Percentiles rank a stretch among this genome's conserved stretches.
Conservation (phyloP, 92 coral and sea anemone genomes). For the Umimayanthus kanabou region DNA sequence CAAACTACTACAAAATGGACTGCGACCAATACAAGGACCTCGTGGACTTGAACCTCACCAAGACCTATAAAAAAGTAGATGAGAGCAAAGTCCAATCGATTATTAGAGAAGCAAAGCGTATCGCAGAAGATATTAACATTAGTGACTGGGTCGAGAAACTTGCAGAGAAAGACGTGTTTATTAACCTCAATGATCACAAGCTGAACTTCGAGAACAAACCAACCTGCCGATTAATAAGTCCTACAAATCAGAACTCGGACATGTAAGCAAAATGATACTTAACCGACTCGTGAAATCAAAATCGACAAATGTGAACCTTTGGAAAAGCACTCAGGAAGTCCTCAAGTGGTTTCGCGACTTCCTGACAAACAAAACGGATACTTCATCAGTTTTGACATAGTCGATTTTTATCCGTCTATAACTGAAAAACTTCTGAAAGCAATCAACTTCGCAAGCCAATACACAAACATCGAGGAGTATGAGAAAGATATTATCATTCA, state of each 20-base stretch:
- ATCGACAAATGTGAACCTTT: background rate
- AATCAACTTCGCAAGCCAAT: constrained; percentile 34
- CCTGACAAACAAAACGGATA: background rate
- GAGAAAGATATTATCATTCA: constrained; percentile 17
- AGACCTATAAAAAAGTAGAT: background rate
- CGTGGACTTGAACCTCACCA: background rate
- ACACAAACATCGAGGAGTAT: background rate
- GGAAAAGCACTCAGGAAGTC: constrained; percentile 5
- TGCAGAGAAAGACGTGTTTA: constrained; percentile 25
- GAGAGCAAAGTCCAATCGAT: background rate
- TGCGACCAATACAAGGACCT: background rate
- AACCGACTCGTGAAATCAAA: background rate
- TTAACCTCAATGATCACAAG: constrained; percentile 2
- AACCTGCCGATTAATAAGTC: background rate
- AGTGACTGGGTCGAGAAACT: constrained; percentile 9
- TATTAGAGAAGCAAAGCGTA: constrained; percentile 1
- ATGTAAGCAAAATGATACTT: constrained; percentile 2
- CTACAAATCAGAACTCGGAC: background rate
- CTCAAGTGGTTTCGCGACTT: background rate
- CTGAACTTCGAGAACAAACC: too few relatives aligned
- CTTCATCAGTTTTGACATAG: constrained; percentile 35
- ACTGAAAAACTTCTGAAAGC: constrained; percentile 13
- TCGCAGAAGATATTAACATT: background rate
- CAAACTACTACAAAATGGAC: background rate
- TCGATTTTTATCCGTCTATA: constrained; percentile 10